phyloP scores from a whole-genome alignment of 2,797 vertebrate genomes.

The Poecile montanus region DNA sequence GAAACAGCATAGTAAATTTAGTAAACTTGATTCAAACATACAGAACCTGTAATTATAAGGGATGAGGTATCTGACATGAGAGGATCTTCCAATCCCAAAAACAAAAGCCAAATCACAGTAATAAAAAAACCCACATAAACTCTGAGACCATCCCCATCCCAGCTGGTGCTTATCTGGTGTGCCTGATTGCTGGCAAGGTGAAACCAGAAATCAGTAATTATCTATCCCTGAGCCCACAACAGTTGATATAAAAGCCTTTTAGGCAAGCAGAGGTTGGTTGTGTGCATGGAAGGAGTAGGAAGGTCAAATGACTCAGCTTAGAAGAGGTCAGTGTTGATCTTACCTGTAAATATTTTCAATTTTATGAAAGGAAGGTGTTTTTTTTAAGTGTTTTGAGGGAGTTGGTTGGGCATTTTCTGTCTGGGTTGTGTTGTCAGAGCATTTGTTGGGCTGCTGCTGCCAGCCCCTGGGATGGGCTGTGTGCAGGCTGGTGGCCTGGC shows the following conservation, averaged over 20 bases:
- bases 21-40: not conserved
- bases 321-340: not conserved
- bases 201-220: not conserved
- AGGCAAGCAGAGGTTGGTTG: rapidly evolving
- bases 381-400: not conserved
- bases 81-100: not conserved
- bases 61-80: not conserved
- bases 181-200: not conserved
- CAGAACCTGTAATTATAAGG: not conserved
- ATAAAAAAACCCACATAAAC: rapidly evolving
- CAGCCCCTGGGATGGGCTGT: rapidly evolving
- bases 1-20: rapidly evolving
- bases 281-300: rapidly evolving
- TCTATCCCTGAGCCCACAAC: not conserved
- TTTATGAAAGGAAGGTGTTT: not conserved
- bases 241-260: not conserved
- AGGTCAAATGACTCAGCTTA: rapidly evolving
- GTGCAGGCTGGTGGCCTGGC: not conserved
- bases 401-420: rapidly evolving
- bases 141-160: not conserved
- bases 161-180: not conserved
- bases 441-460: not conserved
- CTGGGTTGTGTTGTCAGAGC: rapidly evolving
- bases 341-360: rapidly evolving
- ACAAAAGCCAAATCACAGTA: not conserved